These are phyloP conservation scores for Sphaerophoria rueppellii DNA, from an alignment of 2,888 invertebrate genomes.

Conservation along the genomic window DNA sequence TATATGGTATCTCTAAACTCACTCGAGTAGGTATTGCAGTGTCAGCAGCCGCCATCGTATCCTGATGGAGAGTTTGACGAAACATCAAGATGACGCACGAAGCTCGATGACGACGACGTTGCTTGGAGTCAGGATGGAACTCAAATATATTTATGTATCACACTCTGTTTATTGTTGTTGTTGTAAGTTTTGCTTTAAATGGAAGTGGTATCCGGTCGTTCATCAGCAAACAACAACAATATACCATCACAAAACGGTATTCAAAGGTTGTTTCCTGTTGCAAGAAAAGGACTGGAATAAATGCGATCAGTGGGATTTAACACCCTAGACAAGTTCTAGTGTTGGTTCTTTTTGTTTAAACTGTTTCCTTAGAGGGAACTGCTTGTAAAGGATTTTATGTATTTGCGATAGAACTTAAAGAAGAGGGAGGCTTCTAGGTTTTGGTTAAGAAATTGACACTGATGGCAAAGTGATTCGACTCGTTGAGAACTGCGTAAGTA, in stretches of 20 bases:
- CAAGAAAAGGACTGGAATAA: constrained; percentile 49
- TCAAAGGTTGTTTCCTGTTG: constrained; percentile 57
- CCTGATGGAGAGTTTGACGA: constrained; percentile 49
- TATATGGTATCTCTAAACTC: constrained; percentile 11
- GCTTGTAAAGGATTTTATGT: constrained; percentile 24
- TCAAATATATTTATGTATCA: constrained; percentile 51
- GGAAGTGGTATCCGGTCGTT: constrained; percentile 50
- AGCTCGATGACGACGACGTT: constrained; percentile 42
- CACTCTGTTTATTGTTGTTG: constrained; percentile 46
- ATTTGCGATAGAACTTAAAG: not conserved
- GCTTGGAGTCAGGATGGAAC: constrained; percentile 59
- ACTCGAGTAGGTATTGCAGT: not conserved
- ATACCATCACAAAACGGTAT: constrained; percentile 42
- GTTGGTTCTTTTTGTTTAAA: not conserved
- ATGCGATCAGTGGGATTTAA: constrained; percentile 72
- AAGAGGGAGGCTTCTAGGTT: constrained; percentile 4
- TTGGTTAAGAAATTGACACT: constrained; percentile 47
- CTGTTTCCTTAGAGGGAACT: constrained; percentile 22
- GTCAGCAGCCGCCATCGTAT: constrained; percentile 9
- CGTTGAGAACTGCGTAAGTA: constrained; percentile 8
- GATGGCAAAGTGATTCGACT: constrained; percentile 27
- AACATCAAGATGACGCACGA: constrained; percentile 34
- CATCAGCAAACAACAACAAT: constrained; percentile 47
- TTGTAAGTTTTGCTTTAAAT: constrained; percentile 16
- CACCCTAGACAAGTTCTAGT: constrained; percentile 62